Evolutionary conservation across 2,797 vertebrate species (phyloP).

Genomic region (Gouania willdenowi): DNA sequence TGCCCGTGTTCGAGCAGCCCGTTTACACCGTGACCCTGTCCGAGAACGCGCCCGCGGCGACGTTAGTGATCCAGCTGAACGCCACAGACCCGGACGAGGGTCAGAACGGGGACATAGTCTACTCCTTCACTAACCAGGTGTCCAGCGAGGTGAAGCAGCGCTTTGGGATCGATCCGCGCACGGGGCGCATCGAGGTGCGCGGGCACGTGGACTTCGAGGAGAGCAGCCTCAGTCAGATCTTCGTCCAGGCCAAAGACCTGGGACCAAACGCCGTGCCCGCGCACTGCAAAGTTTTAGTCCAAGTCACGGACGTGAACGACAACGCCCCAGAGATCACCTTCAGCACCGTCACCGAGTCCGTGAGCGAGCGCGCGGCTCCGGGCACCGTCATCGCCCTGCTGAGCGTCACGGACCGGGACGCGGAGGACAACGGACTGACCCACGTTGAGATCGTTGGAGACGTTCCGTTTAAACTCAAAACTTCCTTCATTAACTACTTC

Average conservation of each 20-base stretch:
- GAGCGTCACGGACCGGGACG: conserved; percentile 91
- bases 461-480: conserved; percentile 91
- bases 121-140: conserved; percentile 94
- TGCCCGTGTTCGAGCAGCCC: conserved; percentile 91
- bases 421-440: conserved; percentile 91
- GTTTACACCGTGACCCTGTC: conserved; percentile 89
- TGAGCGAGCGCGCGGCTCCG: conserved; percentile 89
- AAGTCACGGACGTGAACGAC: conserved; percentile 89
- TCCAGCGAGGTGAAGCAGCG: conserved; percentile 87
- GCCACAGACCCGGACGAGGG: conserved; percentile 95
- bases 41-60: conserved; percentile 90
- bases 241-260: conserved; percentile 95
- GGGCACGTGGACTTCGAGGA: conserved; percentile 95
- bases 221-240: conserved; percentile 89
- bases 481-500: conserved; percentile 92
- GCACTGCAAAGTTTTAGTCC: conserved; percentile 94
- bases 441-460: conserved; percentile 92
- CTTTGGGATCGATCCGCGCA: conserved; percentile 87
- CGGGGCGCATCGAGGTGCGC: conserved; percentile 89
- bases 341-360: conserved; percentile 93
- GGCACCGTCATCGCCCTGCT: conserved; percentile 94
- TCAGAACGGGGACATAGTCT: conserved; percentile 90
- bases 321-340: conserved; percentile 95
- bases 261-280: conserved; percentile 95
- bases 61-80: conserved; percentile 91